Percentiles rank a stretch among this genome's conserved stretches.
Conservation (phyloP, 2,797 vertebrate genomes). For the Holocentrus rufus region DNA sequence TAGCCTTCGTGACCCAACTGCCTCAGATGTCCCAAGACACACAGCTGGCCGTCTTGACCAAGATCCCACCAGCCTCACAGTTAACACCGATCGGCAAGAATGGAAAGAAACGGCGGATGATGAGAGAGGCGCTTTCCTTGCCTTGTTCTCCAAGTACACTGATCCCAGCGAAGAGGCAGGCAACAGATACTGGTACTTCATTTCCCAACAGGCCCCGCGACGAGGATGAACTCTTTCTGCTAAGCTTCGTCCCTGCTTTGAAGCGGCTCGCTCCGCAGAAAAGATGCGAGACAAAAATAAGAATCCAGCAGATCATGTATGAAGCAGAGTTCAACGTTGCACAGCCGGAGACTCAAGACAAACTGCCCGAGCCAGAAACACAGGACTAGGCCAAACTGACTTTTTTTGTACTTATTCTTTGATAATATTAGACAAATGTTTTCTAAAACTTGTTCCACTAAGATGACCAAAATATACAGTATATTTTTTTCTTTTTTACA, state of each 20-base stretch:
- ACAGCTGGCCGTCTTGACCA: constrained; percentile 58
- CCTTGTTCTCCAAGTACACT: constrained; percentile 32
- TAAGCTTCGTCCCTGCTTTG: constrained; percentile 79
- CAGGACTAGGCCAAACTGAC: constrained; percentile 33
- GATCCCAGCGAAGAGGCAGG: constrained; percentile 55
- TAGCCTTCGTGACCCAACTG: constrained; percentile 49
- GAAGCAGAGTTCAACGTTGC: constrained; percentile 78
- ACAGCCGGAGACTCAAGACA: constrained; percentile 51
- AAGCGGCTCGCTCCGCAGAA: constrained; percentile 81
- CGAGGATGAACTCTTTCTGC: constrained; percentile 80
- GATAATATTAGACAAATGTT: constrained; percentile 15
- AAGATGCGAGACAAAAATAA: constrained; percentile 81
- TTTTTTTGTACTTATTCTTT: constrained; percentile 32
- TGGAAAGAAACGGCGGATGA: constrained; percentile 58
- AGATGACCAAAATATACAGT: constrained; percentile 36
- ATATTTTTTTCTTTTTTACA: constrained; percentile 24
- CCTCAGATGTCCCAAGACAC: constrained; percentile 53
- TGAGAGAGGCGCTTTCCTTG: constrained; percentile 29
- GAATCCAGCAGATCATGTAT: constrained; percentile 82
- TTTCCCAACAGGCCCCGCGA: constrained; percentile 63
- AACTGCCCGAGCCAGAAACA: constrained; percentile 33
- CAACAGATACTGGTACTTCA: constrained; percentile 59
- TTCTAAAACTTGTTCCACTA: constrained; percentile 40
- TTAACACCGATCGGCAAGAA: constrained; percentile 35
- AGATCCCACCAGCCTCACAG: constrained; percentile 54